Base-by-base conservation (phyloP, 2,797 vertebrate species). In the Aplochiton taeniatus region DNA sequence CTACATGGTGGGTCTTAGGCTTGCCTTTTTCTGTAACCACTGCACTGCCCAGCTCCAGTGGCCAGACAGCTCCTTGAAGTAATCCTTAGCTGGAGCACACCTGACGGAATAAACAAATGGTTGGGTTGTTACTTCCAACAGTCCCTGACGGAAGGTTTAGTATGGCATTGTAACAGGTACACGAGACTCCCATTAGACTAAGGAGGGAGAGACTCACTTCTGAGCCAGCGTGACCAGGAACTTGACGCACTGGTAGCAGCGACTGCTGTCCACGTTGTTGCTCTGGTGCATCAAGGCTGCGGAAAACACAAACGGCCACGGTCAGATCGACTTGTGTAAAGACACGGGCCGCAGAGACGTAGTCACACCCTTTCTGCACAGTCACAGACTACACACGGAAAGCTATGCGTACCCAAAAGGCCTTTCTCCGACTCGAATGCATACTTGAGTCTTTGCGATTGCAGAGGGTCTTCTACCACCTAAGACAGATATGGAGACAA, bases 1-100 rank as follows among this genome's bases (percentile, higher is more conserved):
- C 50, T 51, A 17, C n/a, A 17, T 51, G 50, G 50, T 47, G 11
- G 48, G 50, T 61, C 17, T 31, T 11, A 19, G 58, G 12, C 82
- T 74, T 72, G 52, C 98, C 95, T 99, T 99, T 70, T 98, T 99
- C 80, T 99, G 98, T 5, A 99, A 89, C 98, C 98, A 99, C 86
- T 98, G 97, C 12, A 99, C 98, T 0, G 97, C 97, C 98, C 98
- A 99, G 61, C 97, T 98, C 97, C 96, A 98, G 75, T 98, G 96
- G 68, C 97, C 95, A 9, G 97, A 97, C 77, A 98, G 91, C 71
- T 98, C 98, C 81, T 98, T 98, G 87, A 99, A 98, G 84, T 99
- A 99, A 66, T 99, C 97, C 85, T 99, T 99, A 53, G 98, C 97
- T 69, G 95, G 94, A 75, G 93, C 78, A 82, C 97, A 98, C 89